Evolutionary conservation across 2,888 invertebrate species (phyloP).

Genomic region (Orthosia cruda): DNA sequence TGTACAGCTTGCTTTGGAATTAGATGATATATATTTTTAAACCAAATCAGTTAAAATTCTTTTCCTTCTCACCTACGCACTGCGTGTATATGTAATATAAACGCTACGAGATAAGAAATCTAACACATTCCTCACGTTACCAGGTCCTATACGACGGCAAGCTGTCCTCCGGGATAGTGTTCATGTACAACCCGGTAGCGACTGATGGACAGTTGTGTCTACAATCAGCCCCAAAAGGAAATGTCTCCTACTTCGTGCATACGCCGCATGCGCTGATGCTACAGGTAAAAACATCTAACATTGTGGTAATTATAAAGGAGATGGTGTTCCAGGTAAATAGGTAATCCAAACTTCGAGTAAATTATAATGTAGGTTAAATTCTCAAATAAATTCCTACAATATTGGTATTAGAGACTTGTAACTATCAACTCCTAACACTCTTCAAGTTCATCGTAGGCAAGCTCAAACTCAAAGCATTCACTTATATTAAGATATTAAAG

Average conservation of each 20-base stretch:
- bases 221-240: constrained; percentile 99
- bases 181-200: constrained; percentile 99
- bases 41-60: neutral
- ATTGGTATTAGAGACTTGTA: no score
- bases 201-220: constrained; percentile 99
- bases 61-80: constrained; percentile 43
- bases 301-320: neutral
- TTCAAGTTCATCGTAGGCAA: no score
- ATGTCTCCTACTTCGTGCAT: constrained; percentile 99
- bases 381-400: no score
- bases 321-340: constrained; percentile 95
- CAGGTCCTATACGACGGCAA: constrained; percentile 99
- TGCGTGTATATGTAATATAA: constrained; percentile 32
- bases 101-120: neutral
- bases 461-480: no score
- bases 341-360: neutral
- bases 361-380: neutral
- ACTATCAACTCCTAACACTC: no score
- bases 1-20: constrained; percentile 17
- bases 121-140: constrained; percentile 10
- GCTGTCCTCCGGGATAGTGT: constrained; percentile 98
- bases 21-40: neutral
- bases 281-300: constrained; percentile 92
- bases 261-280: constrained; percentile 99
- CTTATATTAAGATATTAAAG: no score